Evolutionary conservation across 1,140 invertebrate genomes (phyloP), one percentile per base, ranked within the genome.

Genomic region (Drosophila lowei): DNA sequence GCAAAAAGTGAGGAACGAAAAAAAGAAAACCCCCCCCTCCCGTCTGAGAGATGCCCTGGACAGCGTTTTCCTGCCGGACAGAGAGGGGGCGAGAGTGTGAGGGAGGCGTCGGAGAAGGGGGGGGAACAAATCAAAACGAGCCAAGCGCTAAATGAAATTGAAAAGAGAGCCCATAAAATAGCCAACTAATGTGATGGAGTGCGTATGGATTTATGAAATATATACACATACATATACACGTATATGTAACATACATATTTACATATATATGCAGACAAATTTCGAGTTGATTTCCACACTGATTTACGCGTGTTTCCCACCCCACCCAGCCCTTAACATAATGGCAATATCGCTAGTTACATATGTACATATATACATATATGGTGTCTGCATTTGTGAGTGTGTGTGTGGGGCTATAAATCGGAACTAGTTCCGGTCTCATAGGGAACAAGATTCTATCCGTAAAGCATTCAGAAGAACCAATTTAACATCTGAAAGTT

Each of bases 81-180:
- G 9, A 11, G 3, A 34, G 16, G 15, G 4, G 13, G 0, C 2
- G 13, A 11, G 2, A 9, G 18, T 6, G 18, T 11, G 13, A 23
- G 42, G 13, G 18, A 23, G 30, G 8, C 7, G 8, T 30, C 30
- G 30, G 9, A 25, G 5, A 25, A 38, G 11, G 34, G 34, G 34
- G 34, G 34, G 11, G 34, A 63, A 66, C 53, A 74, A 58, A 15
- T 50, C 43, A 52, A 75, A 74, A 74, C 56, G 71, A 75, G 54
- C 61, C 63, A 42, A 75, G 30, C 52, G 54, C 70, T 58, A 73
- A 74, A 73, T 54, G 61, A 75, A 65, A 66, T 74, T 47, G 54
- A 75, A 75, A 75, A 56, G 55, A 60, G 55, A 75, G 41, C 61
- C 43, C 72, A 75, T 75, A 75, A 75, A 75, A 67, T 75, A 75